Percentiles rank a stretch among this genome's conserved stretches.
Conservation (phyloP, 1,140 invertebrate species). For the Macrobrachium nipponense region DNA sequence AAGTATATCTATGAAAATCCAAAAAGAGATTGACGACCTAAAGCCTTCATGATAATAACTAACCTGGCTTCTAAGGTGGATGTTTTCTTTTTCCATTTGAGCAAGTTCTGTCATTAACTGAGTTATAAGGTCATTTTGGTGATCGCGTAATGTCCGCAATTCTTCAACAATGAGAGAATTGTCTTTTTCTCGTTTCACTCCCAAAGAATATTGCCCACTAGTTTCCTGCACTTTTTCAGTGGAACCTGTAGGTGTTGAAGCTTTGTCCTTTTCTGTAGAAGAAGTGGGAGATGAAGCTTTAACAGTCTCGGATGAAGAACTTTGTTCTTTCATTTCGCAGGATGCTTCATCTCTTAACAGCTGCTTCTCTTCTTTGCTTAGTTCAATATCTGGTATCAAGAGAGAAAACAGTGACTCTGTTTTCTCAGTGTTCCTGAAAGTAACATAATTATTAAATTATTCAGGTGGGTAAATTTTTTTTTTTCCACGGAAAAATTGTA, state of each 20-base stretch:
- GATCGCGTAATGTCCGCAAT: conserved; percentile 24
- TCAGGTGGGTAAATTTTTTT: no score
- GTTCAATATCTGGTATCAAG: conserved; percentile 7
- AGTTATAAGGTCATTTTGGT: conserved; percentile 38
- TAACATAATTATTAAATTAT: no score
- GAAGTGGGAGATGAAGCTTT: background rate
- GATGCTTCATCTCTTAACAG: background rate
- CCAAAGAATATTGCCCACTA: background rate
- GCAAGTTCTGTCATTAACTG: conserved; percentile 52
- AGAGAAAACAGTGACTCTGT: conserved; percentile 30
- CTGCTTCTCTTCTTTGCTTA: background rate
- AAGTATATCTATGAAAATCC: no score
- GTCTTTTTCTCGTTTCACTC: conserved; percentile 23
- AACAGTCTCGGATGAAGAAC: background rate
- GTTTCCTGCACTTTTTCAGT: background rate
- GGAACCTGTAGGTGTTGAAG: background rate
- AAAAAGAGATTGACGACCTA: no score
- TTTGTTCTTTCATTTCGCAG: background rate
- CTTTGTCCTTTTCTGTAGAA: background rate
- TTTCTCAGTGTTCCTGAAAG: conserved; percentile 44
- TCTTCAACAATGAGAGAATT: conserved; percentile 35
- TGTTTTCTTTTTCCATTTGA: conserved; percentile 42
- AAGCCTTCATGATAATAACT: background rate
- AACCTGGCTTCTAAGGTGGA: conserved; percentile 36
- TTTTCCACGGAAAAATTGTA: no score